Evolutionary conservation across 2,113 vertebrate species (phyloP), one percentile per base, ranked within the genome.

Genomic region (Carlito syrichta): DNA sequence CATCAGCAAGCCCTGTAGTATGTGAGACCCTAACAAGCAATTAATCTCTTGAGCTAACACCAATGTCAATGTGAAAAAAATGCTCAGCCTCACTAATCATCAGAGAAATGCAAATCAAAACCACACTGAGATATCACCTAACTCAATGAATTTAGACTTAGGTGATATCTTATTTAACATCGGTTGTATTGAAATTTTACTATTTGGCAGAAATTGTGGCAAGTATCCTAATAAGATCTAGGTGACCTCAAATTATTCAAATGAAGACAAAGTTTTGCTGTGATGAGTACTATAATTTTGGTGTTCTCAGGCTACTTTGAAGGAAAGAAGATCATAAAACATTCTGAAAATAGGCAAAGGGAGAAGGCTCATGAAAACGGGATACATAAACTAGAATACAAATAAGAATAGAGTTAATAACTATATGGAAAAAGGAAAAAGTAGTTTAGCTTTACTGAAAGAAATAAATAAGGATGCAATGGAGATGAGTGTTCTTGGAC

Each of bases 1-100:
- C 17, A 38, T 11, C 8, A 62, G 17, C 2, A 45, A 45, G 3
- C 2, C 3, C 1, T 58, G 5, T 12, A 25, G 1, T 48, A 6
- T 19, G 52, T 38, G 13, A 45, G 30, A 43, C 13, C 20, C 20
- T 30, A 48, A 0, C 5, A 32, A 71, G 22, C 25, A 19, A 6
- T 48, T 1, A 73, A 40, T 66, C 8, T 38, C 7, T 35, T 48
- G 50, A 10, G 14, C 14, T 74, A 43, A 22, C 1, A 6, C 11
- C 45, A 81, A 8, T 6, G 40, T 48, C 11, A 69, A 16, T n/a
- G 6, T n/a, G n/a, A n/a, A n/a, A n/a, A n/a, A n/a, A n/a, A n/a
- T n/a, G n/a, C n/a, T n/a, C n/a, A n/a, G n/a, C n/a, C n/a, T n/a
- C n/a, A n/a, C n/a, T n/a, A n/a, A n/a, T n/a, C n/a, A n/a, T n/a